These are phyloP conservation scores for Irena cyanogastra DNA, from an alignment of 2,113 vertebrate species.

Conservation along the genomic window DNA sequence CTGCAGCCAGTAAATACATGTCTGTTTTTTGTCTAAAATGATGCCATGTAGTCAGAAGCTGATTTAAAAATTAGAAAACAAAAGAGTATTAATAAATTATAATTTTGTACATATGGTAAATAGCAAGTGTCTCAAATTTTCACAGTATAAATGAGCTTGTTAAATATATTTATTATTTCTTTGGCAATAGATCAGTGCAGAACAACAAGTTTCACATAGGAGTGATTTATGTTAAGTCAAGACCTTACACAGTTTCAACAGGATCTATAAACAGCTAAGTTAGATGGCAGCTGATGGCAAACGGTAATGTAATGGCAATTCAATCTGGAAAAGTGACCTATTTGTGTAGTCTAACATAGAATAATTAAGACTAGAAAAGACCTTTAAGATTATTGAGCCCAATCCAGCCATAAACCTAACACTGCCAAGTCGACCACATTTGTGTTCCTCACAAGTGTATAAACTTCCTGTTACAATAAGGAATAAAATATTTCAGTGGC, in stretches of 20 bases:
- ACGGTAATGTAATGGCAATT: neutral
- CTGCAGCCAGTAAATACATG: neutral
- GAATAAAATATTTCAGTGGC: neutral
- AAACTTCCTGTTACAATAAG: neutral
- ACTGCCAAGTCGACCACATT: neutral
- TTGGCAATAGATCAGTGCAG: neutral
- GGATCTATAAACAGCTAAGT: neutral
- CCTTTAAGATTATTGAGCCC: neutral
- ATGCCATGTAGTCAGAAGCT: neutral
- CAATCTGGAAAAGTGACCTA: neutral
- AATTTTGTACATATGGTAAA: conserved; percentile 15
- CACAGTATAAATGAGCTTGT: neutral
- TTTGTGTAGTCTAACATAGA: neutral
- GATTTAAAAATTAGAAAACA: neutral
- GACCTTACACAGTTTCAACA: neutral
- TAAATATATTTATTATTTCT: conserved; percentile 28
- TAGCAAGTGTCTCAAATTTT: neutral
- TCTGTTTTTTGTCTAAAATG: neutral
- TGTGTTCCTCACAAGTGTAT: neutral
- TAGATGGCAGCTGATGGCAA: neutral
- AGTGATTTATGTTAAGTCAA: neutral
- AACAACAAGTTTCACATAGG: neutral
- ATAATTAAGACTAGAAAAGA: neutral
- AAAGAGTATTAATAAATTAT: conserved; percentile 37
- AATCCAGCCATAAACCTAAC: neutral